Evolutionary conservation across 2,113 vertebrate genomes (phyloP), one percentile per base, ranked within the genome.

Genomic region (Nycticorax nycticorax): DNA sequence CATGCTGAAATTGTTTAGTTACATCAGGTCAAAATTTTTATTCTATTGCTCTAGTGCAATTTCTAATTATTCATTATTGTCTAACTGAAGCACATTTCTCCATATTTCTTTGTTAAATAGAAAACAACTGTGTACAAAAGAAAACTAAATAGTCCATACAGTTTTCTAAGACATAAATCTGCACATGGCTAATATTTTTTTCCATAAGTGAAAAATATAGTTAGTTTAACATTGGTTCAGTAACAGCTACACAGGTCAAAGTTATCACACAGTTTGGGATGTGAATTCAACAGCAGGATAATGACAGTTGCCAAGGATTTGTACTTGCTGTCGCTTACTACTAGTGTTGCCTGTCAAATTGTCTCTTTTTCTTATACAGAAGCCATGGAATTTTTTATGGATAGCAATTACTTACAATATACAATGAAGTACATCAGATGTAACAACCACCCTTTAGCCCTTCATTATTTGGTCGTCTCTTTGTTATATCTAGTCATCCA

Each of bases 251-350:
- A 45, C 60, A 92, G 96, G 93, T 97, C 95, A 97, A 89, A 97
- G 97, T 97, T 97, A 97, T 76, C 93, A 77, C 88, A 92, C 87
- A 97, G 92, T 97, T 97, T 97, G 86, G 96, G 97, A 91, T 93
- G 95, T 59, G 97, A 98, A 98, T 98, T 97, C 98, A 98, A 95
- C 97, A 98, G 96, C 92, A 96, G 95, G 97, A 98, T 97, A 98
- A 98, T 98, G 98, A 98, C 97, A 98, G 98, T 97, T 98, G 97
- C 98, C 96, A 98, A 97, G 98, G 98, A 98, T 97, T 96, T 98
- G 85, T 96, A 94, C 97, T 97, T 94, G 93, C 96, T 98, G 96
- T 97, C 79, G 18, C 95, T 97, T 96, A 77, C 92, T 96, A 91
- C 97, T 94, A 96, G 69, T 97, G 94, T 88, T 98, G 98, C 97